These are phyloP conservation scores for Coelogynopora nodosa DNA, from an alignment of 2,888 invertebrate genomes.

Conservation along the genomic window DNA sequence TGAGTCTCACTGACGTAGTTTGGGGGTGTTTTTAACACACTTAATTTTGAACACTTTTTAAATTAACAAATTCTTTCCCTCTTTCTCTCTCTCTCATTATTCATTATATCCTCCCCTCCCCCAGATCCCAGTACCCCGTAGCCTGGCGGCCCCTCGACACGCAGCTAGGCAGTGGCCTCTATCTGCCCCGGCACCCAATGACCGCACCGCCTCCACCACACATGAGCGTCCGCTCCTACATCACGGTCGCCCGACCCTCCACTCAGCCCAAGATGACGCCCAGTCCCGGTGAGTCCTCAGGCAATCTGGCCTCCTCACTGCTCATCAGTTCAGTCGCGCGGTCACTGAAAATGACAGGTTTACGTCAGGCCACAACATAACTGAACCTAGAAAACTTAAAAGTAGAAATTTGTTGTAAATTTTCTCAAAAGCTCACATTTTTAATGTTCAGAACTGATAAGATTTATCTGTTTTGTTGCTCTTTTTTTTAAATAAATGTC, in stretches of 20 bases:
- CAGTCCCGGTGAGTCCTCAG: neutral
- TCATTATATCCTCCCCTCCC: constrained; percentile 55
- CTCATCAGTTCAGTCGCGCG: too few species aligned
- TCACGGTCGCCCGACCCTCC: constrained; percentile 56
- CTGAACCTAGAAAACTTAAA: too few species aligned
- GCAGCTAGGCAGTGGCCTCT: neutral
- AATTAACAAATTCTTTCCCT: neutral
- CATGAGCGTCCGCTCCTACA: constrained; percentile 55
- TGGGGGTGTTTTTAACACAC: too few species aligned
- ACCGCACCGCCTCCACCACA: constrained; percentile 48
- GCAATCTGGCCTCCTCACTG: too few species aligned
- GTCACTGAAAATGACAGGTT: too few species aligned
- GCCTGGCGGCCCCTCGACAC: neutral
- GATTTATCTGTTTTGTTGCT: too few species aligned
- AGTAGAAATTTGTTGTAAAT: too few species aligned
- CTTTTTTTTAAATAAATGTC: too few species aligned
- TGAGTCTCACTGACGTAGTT: constrained; percentile 53
- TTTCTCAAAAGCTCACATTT: too few species aligned
- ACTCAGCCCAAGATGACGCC: constrained; percentile 43
- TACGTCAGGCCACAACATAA: too few species aligned
- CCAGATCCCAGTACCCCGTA: constrained; percentile 53
- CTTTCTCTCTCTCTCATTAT: constrained; percentile 46
- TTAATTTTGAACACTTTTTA: too few species aligned
- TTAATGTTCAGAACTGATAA: too few species aligned
- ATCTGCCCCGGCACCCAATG: neutral